Percentiles rank a stretch among this genome's conserved stretches.
phyloP scores from a whole-genome alignment of 2,113 vertebrate species.

The Rhabdomys dilectus region DNA sequence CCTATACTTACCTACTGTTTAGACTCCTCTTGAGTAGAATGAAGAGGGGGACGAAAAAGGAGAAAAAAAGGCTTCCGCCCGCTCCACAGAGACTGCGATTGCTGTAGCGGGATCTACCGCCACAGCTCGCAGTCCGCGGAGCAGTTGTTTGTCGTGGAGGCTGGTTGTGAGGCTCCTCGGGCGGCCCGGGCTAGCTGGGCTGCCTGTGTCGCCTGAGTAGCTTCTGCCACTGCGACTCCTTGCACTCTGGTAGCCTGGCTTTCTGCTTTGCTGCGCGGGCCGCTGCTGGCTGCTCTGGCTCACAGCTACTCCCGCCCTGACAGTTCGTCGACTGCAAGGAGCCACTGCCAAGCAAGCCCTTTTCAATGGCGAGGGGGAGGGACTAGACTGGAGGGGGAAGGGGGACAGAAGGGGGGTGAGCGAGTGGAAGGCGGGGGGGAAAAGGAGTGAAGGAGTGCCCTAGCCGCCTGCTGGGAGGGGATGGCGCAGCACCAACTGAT shows the following conservation, averaged over 20 bases:
- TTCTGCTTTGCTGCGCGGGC: background rate
- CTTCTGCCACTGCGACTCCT: background rate
- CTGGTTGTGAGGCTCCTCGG: background rate
- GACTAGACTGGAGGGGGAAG: conserved; percentile 23
- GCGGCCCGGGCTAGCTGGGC: background rate
- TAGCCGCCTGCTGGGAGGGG: conserved; percentile 58
- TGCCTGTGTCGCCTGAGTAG: background rate
- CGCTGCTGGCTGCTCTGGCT: background rate
- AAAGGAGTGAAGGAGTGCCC: conserved; percentile 36
- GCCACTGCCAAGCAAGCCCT: conserved; percentile 59
- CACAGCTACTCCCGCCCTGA: conserved; percentile 19
- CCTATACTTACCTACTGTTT: conserved; percentile 59
- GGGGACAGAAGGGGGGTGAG: conserved; percentile 55
- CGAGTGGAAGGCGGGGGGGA: conserved; percentile 7
- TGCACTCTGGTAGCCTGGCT: background rate
- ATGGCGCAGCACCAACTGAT: conserved; percentile 51
- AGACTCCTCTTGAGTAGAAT: conserved; percentile 57
- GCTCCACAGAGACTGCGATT: conserved; percentile 52
- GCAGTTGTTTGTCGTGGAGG: background rate
- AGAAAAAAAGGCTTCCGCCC: conserved; percentile 49
- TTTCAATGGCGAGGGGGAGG: conserved; percentile 73
- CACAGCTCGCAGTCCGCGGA: conserved; percentile 64
- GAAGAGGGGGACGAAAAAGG: conserved; percentile 23
- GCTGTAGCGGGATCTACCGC: conserved; percentile 61
- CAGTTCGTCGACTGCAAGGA: conserved; percentile 63